A percentile compares a stretch with the other conserved stretches of the same genome.
phyloP scores from a whole-genome alignment of 2,888 invertebrate genomes.

The Platycheirus albimanus region DNA sequence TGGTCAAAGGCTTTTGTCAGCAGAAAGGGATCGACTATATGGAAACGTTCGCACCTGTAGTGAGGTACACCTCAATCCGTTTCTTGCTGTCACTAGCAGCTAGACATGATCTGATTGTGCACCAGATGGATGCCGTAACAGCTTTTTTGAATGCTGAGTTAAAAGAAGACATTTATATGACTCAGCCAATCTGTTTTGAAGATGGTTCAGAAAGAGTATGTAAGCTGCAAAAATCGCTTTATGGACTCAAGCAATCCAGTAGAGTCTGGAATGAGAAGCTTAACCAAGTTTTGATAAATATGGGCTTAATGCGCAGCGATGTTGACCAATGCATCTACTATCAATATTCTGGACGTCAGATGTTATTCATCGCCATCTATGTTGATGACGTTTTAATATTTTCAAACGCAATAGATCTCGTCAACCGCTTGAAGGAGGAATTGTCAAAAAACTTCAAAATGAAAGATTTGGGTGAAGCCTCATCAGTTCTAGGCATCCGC shows the following conservation, averaged over 20 bases:
- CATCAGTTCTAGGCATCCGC: constrained; percentile 47
- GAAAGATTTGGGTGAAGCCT: constrained; percentile 50
- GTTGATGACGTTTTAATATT: constrained; percentile 59
- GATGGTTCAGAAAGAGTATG: too few species aligned
- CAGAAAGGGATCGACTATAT: too few species aligned
- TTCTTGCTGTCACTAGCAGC: too few species aligned
- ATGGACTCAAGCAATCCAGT: too few species aligned
- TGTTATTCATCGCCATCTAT: constrained; percentile 49
- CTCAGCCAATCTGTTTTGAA: too few species aligned
- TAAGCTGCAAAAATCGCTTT: constrained; percentile 66
- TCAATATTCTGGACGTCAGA: constrained; percentile 6
- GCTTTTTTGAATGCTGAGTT: too few species aligned
- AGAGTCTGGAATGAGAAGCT: constrained; percentile 61
- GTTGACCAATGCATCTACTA: constrained; percentile 55
- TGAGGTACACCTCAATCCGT: too few species aligned
- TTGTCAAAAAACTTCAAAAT: constrained; percentile 46
- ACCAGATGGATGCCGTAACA: too few species aligned
- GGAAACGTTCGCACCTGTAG: too few species aligned
- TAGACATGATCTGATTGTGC: too few species aligned
- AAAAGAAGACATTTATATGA: too few species aligned
- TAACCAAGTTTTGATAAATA: constrained; percentile 45
- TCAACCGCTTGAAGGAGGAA: constrained; percentile 31
- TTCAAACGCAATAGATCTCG: constrained; percentile 26
- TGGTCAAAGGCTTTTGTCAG: too few species aligned
- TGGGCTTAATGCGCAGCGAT: constrained; percentile 43